Evolutionary conservation across 1,140 invertebrate species (phyloP), one percentile per base, ranked within the genome.

Genomic region (Frieseomelitta varia): DNA sequence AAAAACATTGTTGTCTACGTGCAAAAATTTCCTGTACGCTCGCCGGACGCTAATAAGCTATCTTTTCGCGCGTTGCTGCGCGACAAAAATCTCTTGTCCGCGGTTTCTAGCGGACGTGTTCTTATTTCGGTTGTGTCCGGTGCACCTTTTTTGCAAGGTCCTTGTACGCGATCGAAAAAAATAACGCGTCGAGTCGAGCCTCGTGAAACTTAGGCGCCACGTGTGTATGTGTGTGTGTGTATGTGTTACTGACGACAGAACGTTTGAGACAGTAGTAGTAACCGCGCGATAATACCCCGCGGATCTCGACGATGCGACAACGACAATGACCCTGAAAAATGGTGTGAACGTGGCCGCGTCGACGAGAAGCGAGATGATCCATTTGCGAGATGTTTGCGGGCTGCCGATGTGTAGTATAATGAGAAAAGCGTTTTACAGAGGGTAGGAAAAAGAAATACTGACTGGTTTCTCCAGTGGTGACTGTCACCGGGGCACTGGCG

Each of bases 381-480:
- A 8, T n/a, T 69, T 17, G 55, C 61, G 39, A 51, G 61, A 56
- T 21, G 56, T 1, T 3, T 10, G 30, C 65, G 30, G 2, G 17
- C 65, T 47, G 17, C 27, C 30, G 10, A 68, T 34, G 65, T 19
- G 1, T 24, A 24, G 8, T 58, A 58, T 11, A 69, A 69, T 39
- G 67, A 69, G 27, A 17, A 17, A 65, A 65, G 56, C 69, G n/a
- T 1, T 21, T 47, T 8, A 47, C 39, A 17, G 19, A 58, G 77
- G 55, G 4, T 24, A 34, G 55, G 71, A 63, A 17, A 21, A 4
- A 67, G 21, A 30, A 21, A 30, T 93, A 96, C 96, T 96, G 96
- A 99, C 98, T 98, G 96, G 98, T 98, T 97, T 99, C 98, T 92
- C 98, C 98, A 71, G 99, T 99, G 79, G 98, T 99, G 89, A 99